Conservation (phyloP, 2,888 invertebrate genomes). For the Mimumesa dahlbomi region DNA sequence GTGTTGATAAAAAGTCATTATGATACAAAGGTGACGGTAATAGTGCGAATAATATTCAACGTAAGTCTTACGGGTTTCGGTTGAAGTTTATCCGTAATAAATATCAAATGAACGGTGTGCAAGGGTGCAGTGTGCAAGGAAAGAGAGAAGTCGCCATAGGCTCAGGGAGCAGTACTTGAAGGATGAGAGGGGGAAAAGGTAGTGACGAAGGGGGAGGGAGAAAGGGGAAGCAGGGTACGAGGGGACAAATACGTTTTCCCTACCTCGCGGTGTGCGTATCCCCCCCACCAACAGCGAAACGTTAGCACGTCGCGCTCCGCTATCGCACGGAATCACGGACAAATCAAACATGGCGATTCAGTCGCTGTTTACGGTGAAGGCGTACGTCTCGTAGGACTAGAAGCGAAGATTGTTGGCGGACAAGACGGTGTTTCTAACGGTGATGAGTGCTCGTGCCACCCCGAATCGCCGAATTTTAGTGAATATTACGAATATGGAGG, state of each 20-base stretch:
- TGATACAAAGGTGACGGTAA: too few relatives aligned
- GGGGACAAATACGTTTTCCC: conserved; percentile 39
- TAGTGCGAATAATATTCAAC: too few relatives aligned
- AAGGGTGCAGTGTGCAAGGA: neutral
- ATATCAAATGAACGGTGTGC: conserved; percentile 33
- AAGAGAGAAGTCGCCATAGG: conserved; percentile 12
- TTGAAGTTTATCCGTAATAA: conserved; percentile 3
- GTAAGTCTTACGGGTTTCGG: too few relatives aligned
- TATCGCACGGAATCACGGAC: conserved; percentile 73
- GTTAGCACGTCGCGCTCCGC: conserved; percentile 66
- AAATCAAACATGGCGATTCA: conserved; percentile 79
- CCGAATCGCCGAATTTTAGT: conserved; percentile 65
- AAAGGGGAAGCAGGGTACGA: too few relatives aligned
- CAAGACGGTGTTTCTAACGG: conserved; percentile 81
- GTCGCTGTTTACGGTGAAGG: conserved; percentile 77
- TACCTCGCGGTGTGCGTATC: conserved; percentile 10
- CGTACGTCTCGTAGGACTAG: conserved; percentile 67
- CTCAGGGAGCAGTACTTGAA: conserved; percentile 23
- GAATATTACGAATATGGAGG: conserved; percentile 74
- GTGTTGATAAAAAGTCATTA: too few relatives aligned
- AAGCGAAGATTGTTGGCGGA: conserved; percentile 53
- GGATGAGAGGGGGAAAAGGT: conserved; percentile 18
- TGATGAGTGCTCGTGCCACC: conserved; percentile 77
- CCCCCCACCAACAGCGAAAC: conserved; percentile 32
- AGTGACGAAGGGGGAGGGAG: conserved; percentile 4